Conservation (phyloP, 2,797 vertebrate species). For the Eulemur rubriventer region DNA sequence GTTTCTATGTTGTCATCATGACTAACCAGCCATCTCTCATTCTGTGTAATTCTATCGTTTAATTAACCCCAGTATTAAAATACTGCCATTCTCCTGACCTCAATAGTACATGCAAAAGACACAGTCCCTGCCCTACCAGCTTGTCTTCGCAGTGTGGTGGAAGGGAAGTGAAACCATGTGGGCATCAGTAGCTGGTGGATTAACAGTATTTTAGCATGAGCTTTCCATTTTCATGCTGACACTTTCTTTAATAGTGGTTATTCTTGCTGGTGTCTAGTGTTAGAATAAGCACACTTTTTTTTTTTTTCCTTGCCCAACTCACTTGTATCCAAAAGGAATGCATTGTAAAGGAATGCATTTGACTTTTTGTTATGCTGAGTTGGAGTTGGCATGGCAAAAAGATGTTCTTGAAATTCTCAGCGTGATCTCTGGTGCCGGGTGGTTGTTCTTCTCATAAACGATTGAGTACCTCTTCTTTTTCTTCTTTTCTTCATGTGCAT, state of each 20-base stretch:
- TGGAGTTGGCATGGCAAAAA: slow-evolving; percentile 84
- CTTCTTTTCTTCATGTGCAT: neutral
- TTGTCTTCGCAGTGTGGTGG: slow-evolving; percentile 60
- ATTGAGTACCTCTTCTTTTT: neutral
- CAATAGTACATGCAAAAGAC: slow-evolving; percentile 56
- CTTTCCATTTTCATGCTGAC: slow-evolving; percentile 88
- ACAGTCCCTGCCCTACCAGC: slow-evolving; percentile 44
- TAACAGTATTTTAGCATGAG: slow-evolving; percentile 85
- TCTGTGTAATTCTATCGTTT: slow-evolving; percentile 53
- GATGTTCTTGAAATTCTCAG: slow-evolving; percentile 51
- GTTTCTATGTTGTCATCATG: slow-evolving; percentile 51
- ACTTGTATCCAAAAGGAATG: slow-evolving; percentile 84
- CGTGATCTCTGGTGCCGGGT: neutral
- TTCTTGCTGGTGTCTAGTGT: slow-evolving; percentile 86
- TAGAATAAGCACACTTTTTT: slow-evolving; percentile 83
- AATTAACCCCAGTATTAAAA: slow-evolving; percentile 50
- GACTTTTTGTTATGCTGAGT: slow-evolving; percentile 83
- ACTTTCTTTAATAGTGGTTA: slow-evolving; percentile 84
- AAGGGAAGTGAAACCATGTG: slow-evolving; percentile 74
- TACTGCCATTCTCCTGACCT: slow-evolving; percentile 47
- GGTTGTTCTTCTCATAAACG: neutral
- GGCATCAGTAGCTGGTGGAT: slow-evolving; percentile 80
- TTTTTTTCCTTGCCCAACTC: slow-evolving; percentile 67
- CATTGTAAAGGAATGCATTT: slow-evolving; percentile 87
- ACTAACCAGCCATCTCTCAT: slow-evolving; percentile 63